phyloP scores from a whole-genome alignment of 2,113 vertebrate genomes.

The Sula dactylatra region DNA sequence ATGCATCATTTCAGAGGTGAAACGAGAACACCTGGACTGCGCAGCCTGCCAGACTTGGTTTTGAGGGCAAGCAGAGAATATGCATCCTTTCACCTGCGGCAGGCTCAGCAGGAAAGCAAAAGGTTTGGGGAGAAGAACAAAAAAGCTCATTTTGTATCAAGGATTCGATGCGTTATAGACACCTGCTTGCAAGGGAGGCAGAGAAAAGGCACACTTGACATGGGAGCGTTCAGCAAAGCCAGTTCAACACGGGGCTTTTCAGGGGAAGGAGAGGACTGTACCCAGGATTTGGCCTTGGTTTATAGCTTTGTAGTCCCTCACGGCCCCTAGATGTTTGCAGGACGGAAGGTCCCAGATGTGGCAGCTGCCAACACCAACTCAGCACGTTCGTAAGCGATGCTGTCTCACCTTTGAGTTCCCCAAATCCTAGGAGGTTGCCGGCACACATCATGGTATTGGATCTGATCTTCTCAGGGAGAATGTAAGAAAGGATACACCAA shows the following conservation, averaged over 20 bases:
- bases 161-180: not conserved
- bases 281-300: not conserved
- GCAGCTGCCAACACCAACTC: not conserved
- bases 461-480: not conserved
- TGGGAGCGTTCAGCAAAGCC: not conserved
- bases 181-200: not conserved
- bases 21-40: not conserved
- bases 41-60: not conserved
- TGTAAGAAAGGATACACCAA: not conserved
- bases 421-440: not conserved
- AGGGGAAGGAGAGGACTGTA: not conserved
- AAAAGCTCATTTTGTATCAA: not conserved
- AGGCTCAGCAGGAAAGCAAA: not conserved
- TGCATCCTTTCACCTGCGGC: not conserved
- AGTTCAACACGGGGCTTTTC: not conserved
- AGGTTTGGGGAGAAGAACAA: not conserved
- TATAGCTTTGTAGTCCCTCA: not conserved
- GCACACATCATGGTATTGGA: accelerated
- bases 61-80: not conserved
- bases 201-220: not conserved
- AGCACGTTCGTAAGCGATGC: accelerated
- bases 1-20: not conserved
- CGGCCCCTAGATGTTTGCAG: not conserved
- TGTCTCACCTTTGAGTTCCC: not conserved
- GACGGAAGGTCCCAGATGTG: not conserved